phyloP scores from a whole-genome alignment of 1,140 invertebrate species.

The Plectus sambesii region DNA sequence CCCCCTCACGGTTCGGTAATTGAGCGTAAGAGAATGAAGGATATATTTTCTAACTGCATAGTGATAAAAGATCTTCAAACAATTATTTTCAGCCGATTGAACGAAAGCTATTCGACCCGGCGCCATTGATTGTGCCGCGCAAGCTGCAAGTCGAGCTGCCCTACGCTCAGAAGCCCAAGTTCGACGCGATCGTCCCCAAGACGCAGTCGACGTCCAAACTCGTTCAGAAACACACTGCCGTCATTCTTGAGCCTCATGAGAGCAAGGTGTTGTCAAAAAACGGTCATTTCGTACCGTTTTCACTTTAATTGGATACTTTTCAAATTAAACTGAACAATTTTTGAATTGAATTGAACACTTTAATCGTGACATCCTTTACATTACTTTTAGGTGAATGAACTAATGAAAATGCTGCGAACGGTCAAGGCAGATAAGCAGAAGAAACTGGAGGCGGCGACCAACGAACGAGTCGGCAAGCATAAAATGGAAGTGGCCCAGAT shows the following conservation, averaged over 20 bases:
- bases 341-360: slow-evolving; percentile 1
- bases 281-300: neutral
- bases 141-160: slow-evolving; percentile 76
- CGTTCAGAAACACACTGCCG: slow-evolving; percentile 54
- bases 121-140: slow-evolving; percentile 67
- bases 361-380: neutral
- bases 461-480: slow-evolving; percentile 57
- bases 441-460: slow-evolving; percentile 54
- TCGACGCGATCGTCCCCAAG: slow-evolving; percentile 13
- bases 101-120: slow-evolving; percentile 56
- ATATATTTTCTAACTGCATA: too few relatives aligned
- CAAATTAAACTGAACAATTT: slow-evolving; percentile 7
- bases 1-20: too few relatives aligned
- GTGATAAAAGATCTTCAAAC: slow-evolving; percentile 16
- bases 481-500: slow-evolving; percentile 50
- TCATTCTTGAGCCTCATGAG: slow-evolving; percentile 76
- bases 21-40: slow-evolving; percentile 1
- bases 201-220: slow-evolving; percentile 32
- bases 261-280: slow-evolving; percentile 54
- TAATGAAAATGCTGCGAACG: slow-evolving; percentile 50
- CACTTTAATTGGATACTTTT: neutral
- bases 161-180: slow-evolving; percentile 79
- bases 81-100: slow-evolving; percentile 55
- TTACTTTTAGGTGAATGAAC: slow-evolving; percentile 44
- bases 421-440: slow-evolving; percentile 52